Evolutionary conservation across 2,113 vertebrate genomes (phyloP).

Genomic region (Trematocara variabile): DNA sequence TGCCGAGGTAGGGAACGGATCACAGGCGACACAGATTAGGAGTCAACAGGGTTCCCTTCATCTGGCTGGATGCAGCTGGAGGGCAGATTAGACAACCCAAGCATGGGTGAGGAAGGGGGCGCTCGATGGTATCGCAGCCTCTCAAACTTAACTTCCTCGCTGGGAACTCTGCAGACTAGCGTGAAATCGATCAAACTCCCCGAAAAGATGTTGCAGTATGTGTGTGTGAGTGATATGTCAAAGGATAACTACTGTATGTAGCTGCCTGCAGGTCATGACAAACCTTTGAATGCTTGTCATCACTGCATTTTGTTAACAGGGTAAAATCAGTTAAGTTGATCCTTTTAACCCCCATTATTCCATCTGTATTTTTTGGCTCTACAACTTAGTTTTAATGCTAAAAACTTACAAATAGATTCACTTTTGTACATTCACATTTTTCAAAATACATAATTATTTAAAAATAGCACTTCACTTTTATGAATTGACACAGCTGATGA

Average conservation of each 20-base stretch:
- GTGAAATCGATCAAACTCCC: slow-evolving; percentile 59
- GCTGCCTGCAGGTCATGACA: neutral
- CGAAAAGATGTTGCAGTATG: slow-evolving; percentile 26
- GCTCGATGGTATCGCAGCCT: slow-evolving; percentile 45
- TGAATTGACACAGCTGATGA: neutral
- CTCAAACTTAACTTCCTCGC: slow-evolving; percentile 52
- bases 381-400: neutral
- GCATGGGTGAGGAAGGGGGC: slow-evolving; percentile 44
- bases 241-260: slow-evolving; percentile 1
- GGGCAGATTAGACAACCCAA: slow-evolving; percentile 55
- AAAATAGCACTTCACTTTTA: neutral
- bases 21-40: slow-evolving; percentile 58
- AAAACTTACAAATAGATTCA: neutral
- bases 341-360: neutral
- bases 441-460: neutral
- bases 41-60: slow-evolving; percentile 58
- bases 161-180: slow-evolving; percentile 48
- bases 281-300: neutral
- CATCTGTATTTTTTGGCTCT: neutral
- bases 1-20: slow-evolving; percentile 51
- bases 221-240: slow-evolving; percentile 28
- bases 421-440: neutral
- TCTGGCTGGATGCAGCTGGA: slow-evolving; percentile 57
- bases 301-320: neutral
- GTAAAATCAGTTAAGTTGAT: neutral